A percentile compares a stretch with the other conserved stretches of the same genome.
Conservation (phyloP, 2,888 invertebrate genomes). For the Sepiola atlantica region DNA sequence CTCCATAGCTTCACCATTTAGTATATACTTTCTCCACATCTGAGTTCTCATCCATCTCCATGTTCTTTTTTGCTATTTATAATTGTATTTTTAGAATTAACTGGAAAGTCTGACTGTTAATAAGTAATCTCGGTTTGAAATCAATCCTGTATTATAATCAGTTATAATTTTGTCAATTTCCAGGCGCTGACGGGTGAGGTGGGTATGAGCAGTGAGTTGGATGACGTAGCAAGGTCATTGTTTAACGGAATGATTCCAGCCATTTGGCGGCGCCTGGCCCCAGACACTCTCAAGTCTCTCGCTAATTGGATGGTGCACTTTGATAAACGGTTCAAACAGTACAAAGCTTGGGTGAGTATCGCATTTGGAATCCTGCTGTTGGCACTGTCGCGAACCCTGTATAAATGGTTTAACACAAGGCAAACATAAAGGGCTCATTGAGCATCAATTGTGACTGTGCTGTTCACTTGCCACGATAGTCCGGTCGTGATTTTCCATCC, state of each 20-base stretch:
- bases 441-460: no score
- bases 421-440: no score
- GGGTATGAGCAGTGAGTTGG: slow-evolving; percentile 89
- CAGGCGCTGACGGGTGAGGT: slow-evolving; percentile 91
- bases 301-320: slow-evolving; percentile 94
- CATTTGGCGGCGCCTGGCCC: slow-evolving; percentile 87
- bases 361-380: background rate
- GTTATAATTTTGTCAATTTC: background rate
- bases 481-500: no score
- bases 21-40: no score
- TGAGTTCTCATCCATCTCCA: background rate
- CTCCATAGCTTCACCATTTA: no score
- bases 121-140: background rate
- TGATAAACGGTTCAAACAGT: slow-evolving; percentile 82
- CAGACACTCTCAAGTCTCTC: slow-evolving; percentile 88
- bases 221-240: slow-evolving; percentile 86
- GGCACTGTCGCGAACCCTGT: no score
- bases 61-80: background rate
- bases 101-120: no score
- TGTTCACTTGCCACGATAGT: no score
- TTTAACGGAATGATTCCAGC: slow-evolving; percentile 89
- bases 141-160: background rate
- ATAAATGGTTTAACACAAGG: no score
- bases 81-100: background rate
- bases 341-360: slow-evolving; percentile 82